These are phyloP conservation scores for Goniozus legneri DNA, from an alignment of 1,140 invertebrate species.

Conservation along the genomic window DNA sequence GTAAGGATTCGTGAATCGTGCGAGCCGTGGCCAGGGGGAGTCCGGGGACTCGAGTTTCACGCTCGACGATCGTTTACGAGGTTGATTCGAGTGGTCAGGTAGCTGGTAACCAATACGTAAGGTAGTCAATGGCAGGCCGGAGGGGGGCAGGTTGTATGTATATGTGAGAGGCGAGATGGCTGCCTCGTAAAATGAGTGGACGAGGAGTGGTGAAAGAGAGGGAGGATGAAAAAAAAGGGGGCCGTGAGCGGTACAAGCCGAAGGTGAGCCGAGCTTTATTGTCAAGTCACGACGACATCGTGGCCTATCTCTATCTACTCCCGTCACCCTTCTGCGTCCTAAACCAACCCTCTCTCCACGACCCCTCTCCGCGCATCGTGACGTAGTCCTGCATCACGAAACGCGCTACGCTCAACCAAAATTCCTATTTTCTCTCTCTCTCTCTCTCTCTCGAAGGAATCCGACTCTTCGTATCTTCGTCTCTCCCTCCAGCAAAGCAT, in stretches of 20 bases:
- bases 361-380: too few species aligned
- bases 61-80: slow-evolving; percentile 10
- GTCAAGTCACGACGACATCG: slow-evolving; percentile 50
- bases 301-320: slow-evolving; percentile 51
- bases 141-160: neutral
- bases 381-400: neutral
- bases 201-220: neutral
- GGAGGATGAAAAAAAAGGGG: slow-evolving; percentile 3
- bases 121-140: slow-evolving; percentile 14
- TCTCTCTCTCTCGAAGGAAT: neutral
- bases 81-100: slow-evolving; percentile 8
- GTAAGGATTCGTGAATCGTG: too few species aligned
- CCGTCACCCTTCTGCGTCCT: slow-evolving; percentile 33
- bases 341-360: slow-evolving; percentile 19
- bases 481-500: too few species aligned
- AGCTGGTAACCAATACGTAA: slow-evolving; percentile 17
- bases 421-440: neutral
- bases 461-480: too few species aligned
- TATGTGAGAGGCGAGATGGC: neutral
- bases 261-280: slow-evolving; percentile 50
- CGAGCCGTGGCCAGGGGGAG: too few species aligned
- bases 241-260: slow-evolving; percentile 13
- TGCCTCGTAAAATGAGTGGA: neutral
- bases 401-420: too few species aligned
- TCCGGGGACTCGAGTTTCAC: slow-evolving; percentile 15